These are phyloP conservation scores for Portevinia maculata DNA, from an alignment of 2,888 invertebrate species.

Conservation along the genomic window DNA sequence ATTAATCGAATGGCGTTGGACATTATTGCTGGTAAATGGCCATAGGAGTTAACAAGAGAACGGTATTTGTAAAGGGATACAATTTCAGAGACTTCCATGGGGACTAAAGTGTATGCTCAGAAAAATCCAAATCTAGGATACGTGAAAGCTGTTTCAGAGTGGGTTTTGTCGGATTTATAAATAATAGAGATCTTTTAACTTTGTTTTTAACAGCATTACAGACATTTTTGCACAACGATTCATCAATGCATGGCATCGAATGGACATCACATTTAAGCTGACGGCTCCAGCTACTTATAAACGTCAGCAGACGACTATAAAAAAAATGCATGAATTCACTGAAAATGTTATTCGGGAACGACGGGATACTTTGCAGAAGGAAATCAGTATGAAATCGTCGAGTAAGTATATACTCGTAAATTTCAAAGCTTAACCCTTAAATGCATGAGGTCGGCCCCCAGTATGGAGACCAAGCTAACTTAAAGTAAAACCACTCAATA, in stretches of 20 bases:
- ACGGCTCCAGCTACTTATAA: constrained; percentile 75
- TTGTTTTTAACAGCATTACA: constrained; percentile 75
- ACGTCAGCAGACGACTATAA: constrained; percentile 75
- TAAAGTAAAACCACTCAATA: no score
- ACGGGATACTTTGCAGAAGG: constrained; percentile 74
- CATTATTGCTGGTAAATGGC: constrained; percentile 82
- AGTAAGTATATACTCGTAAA: constrained; percentile 21
- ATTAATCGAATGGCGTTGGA: constrained; percentile 86
- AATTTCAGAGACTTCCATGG: constrained; percentile 79
- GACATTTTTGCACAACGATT: constrained; percentile 78
- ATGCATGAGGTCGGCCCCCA: no score
- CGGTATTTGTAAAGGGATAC: background rate
- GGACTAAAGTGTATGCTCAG: constrained; percentile 83
- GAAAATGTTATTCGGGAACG: constrained; percentile 77
- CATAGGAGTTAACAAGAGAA: background rate
- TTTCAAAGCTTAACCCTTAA: background rate
- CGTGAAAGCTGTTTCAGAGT: constrained; percentile 88
- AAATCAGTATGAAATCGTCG: constrained; percentile 29
- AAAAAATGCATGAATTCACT: constrained; percentile 79
- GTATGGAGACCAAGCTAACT: no score
- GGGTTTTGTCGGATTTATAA: constrained; percentile 74
- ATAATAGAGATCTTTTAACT: background rate
- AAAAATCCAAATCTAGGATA: constrained; percentile 87
- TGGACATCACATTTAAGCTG: constrained; percentile 77
- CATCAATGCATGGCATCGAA: constrained; percentile 78